Evolutionary conservation across 2,113 vertebrate genomes (phyloP), one percentile per base, ranked within the genome.

Genomic region (Tiliqua scincoides): DNA sequence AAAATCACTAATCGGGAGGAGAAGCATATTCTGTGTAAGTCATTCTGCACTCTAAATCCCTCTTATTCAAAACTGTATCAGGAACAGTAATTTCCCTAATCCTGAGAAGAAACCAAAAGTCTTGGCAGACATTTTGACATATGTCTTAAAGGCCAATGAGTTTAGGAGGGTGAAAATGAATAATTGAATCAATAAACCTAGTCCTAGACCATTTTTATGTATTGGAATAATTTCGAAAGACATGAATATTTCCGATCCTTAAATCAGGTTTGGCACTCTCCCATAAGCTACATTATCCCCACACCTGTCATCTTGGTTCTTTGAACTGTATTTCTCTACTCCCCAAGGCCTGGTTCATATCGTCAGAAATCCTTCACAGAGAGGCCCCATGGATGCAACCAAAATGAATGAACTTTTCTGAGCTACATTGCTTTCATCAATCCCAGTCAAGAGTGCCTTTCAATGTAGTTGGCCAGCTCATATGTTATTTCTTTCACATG

Each of bases 1-100:
- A 89, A 89, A 88, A 87, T 84, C 81, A 84, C 59, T 18, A 83
- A 80, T 1, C 18, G 89, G 67, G 30, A 75, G 37, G 61, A 3
- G 0, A 0, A 40, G 40, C 15, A 90, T 88, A 94, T 87, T 78
- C 86, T 57, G 0, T 78, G 10, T 79, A 68, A 17, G 63, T 77
- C 74, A 85, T 37, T 80, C 37, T 15, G 65, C 83, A 71, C 48
- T 48, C 3, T 79, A 20, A 4, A 63, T n/a, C 79, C 43, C 85
- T 83, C 12, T 23, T 88, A 43, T 77, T 62, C 12, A 72, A 18
- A 87, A 2, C 11, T 2, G 1, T 1, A 0, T 82, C 23, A 87
- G n/a, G 43, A 68, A n/a, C 1, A 15, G 48, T 86, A 77, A 75
- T 48, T 5, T 27, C 4, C 18, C 84, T 37, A 62, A 87, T 79